Evolutionary conservation across 2,888 invertebrate species (phyloP).

Genomic region (Athripsodes cinereus): DNA sequence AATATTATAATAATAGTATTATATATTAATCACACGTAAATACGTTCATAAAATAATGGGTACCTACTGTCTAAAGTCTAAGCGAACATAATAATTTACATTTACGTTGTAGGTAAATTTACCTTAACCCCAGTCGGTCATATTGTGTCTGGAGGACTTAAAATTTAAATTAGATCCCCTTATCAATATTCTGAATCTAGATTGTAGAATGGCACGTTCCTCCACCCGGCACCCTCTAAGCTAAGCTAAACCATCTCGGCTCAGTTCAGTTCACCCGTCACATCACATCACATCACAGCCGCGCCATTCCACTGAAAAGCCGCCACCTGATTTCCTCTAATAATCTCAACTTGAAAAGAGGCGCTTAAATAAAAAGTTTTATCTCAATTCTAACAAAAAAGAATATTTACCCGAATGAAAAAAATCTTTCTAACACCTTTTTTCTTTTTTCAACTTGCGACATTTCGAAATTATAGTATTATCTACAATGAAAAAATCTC

Average conservation of each 20-base stretch:
- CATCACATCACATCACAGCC: too few relatives aligned
- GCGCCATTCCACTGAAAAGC: background rate
- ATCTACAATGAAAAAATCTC: too few relatives aligned
- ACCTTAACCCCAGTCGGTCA: constrained; percentile 9
- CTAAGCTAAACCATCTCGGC: constrained; percentile 14
- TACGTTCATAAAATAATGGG: background rate
- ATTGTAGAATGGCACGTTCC: constrained; percentile 13
- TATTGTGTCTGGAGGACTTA: constrained; percentile 16
- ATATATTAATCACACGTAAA: constrained; percentile 7
- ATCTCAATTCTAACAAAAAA: background rate
- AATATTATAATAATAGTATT: too few relatives aligned
- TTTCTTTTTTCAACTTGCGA: background rate
- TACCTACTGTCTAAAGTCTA: background rate
- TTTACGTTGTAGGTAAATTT: constrained; percentile 5
- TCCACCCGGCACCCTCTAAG: background rate
- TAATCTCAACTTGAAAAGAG: background rate
- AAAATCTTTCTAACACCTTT: background rate
- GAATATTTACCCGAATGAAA: background rate
- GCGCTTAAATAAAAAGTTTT: background rate
- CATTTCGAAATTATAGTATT: too few relatives aligned
- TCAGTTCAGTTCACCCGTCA: background rate
- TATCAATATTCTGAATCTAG: constrained; percentile 22
- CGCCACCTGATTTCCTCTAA: constrained; percentile 14
- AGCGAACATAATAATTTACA: constrained; percentile 4
- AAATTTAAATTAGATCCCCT: constrained; percentile 23